These are phyloP conservation scores for Lophura nycthemera DNA, from an alignment of 2,113 vertebrate species.

Conservation along the genomic window DNA sequence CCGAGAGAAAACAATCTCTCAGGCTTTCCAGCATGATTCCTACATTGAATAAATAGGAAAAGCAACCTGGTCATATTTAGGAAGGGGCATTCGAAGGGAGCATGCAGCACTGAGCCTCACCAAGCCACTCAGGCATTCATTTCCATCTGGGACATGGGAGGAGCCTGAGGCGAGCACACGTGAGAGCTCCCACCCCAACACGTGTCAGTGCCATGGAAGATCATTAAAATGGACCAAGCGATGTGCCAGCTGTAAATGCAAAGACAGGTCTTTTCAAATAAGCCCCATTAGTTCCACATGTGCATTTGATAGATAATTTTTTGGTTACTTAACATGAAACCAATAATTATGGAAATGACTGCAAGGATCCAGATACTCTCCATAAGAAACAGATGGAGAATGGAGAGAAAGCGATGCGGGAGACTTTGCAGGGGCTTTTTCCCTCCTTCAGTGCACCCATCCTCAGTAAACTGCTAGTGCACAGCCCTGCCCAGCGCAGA, in stretches of 20 bases:
- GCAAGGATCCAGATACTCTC: neutral
- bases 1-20: neutral
- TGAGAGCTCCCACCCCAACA: neutral
- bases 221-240: neutral
- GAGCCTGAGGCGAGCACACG: rapidly evolving
- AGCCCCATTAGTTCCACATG: slow-evolving; percentile 69
- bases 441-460: neutral
- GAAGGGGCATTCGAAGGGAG: neutral
- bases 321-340: slow-evolving; percentile 44
- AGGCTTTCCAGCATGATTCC: neutral
- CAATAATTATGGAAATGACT: slow-evolving; percentile 64
- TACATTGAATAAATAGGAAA: neutral
- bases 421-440: neutral
- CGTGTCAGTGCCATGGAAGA: neutral
- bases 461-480: neutral
- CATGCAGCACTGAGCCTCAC: rapidly evolving
- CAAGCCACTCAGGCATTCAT: neutral
- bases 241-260: slow-evolving; percentile 25
- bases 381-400: neutral
- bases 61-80: neutral
- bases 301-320: slow-evolving; percentile 52
- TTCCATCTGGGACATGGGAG: rapidly evolving
- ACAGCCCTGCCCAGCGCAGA: neutral
- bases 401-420: neutral
- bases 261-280: slow-evolving; percentile 48